Evolutionary conservation across 2,888 invertebrate genomes (phyloP), one percentile per base, ranked within the genome.

Genomic region (Caenorhabditis becei): DNA sequence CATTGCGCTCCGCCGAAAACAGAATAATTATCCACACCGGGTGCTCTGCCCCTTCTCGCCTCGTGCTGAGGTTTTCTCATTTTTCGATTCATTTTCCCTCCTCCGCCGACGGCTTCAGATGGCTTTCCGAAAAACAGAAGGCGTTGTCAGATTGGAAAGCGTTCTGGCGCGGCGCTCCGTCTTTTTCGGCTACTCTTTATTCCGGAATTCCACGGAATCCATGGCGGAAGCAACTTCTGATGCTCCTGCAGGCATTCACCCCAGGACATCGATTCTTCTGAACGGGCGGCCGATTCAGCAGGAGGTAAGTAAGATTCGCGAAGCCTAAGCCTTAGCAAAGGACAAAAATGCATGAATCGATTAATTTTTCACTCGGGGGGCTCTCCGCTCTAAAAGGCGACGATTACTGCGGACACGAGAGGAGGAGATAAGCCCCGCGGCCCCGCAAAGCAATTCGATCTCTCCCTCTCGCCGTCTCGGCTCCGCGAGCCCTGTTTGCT

Each of bases 11-110:
- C 47, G 18, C 72, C 56, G 32, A 72, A 72, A 72, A 72, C 54
- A 59, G 26, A 71, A 71, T 71, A 72, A 72, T 59, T 74, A 74
- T 74, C 37, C 59, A 49, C 24, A n/a, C n/a, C n/a, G n/a, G n/a
- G n/a, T n/a, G 28, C 37, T 32, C 24, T 11, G 28, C n/a, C 53
- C 11, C 44, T 53, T 14, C 37, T 11, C 47, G 53, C 53, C 51
- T 51, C 41, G 24, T 24, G 18, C 23, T 24, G 20, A n/a, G n/a
- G n/a, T n/a, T n/a, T n/a, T n/a, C n/a, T n/a, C n/a, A n/a, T n/a
- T n/a, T n/a, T n/a, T n/a, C n/a, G n/a, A n/a, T n/a, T n/a, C n/a
- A n/a, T 23, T 59, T 23, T 11, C 35, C 35, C 58, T 20, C 47
- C 56, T 4, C 20, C 23, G 47, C 35, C 32, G 0, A 10, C 16